Percentiles rank a stretch among this genome's conserved stretches.
Evolutionary conservation across 2,797 vertebrate species (phyloP).

Genomic region (Chelon auratus): DNA sequence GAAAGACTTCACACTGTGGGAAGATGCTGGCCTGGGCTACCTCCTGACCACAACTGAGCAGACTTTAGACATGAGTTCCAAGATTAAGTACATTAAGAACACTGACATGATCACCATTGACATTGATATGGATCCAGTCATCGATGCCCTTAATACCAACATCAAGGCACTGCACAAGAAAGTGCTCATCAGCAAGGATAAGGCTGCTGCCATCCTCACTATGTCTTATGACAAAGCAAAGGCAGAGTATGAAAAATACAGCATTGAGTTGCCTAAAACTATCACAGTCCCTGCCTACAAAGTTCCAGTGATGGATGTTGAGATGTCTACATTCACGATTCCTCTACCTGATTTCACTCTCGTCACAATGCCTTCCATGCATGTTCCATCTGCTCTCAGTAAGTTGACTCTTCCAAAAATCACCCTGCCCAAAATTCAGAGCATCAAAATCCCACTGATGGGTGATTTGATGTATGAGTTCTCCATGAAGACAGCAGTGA

Average conservation of each 20-base stretch:
- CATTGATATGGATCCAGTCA: conserved; percentile 82
- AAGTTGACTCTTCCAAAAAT: conserved; percentile 87
- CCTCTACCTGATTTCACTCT: conserved; percentile 84
- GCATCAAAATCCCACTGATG: conserved; percentile 88
- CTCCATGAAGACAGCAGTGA: conserved; percentile 89
- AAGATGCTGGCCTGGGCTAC: conserved; percentile 84
- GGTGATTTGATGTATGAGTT: conserved; percentile 93
- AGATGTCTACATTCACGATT: conserved; percentile 86
- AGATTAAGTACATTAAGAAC: conserved; percentile 90
- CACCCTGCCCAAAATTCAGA: conserved; percentile 78
- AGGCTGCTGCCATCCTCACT: conserved; percentile 76
- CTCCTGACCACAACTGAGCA: conserved; percentile 91
- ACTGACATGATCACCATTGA: conserved; percentile 85
- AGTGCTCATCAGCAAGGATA: conserved; percentile 81
- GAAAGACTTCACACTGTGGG: conserved; percentile 89
- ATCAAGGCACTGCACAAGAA: conserved; percentile 79
- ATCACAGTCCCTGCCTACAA: conserved; percentile 86
- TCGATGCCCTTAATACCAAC: conserved; percentile 81
- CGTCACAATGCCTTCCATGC: conserved; percentile 83
- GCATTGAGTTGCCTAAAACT: conserved; percentile 82
- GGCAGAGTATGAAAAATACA: conserved; percentile 84
- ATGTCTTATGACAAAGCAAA: conserved; percentile 85
- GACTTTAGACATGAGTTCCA: conserved; percentile 90
- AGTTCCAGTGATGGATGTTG: conserved; percentile 87
- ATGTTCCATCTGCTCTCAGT: conserved; percentile 82